Evolutionary conservation across 1,140 invertebrate species (phyloP).

Genomic region (Zaprionus nigranus): DNA sequence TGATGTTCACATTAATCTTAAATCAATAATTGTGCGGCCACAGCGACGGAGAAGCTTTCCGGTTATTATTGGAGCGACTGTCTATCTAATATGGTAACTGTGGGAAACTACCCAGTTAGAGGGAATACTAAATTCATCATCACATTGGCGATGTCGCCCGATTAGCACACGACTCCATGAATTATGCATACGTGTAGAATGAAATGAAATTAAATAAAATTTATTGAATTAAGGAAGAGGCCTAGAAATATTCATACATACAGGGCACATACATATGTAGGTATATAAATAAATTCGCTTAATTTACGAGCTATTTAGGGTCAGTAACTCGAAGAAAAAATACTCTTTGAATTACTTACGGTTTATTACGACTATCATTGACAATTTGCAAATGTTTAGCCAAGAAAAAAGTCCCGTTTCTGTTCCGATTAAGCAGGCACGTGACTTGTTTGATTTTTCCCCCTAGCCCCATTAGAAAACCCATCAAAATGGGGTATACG

Average conservation of each 20-base stretch:
- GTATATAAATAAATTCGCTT: neutral
- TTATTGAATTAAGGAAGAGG: conserved; percentile 23
- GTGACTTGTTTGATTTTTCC: conserved; percentile 31
- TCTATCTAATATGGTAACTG: conserved; percentile 11
- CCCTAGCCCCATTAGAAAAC: neutral
- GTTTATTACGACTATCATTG: neutral
- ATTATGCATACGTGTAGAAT: conserved; percentile 46
- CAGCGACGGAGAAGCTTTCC: neutral
- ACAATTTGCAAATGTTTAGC: conserved; percentile 8
- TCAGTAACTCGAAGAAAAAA: conserved; percentile 33
- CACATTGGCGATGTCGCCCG: conserved; percentile 50
- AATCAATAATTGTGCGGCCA: conserved; percentile 16
- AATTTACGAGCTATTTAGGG: conserved; percentile 5
- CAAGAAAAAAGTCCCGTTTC: conserved; percentile 21
- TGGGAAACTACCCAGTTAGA: conserved; percentile 60
- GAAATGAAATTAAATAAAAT: conserved; percentile 11
- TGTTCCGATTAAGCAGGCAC: conserved; percentile 24
- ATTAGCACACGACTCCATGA: conserved; percentile 47
- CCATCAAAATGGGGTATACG: neutral
- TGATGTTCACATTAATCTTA: conserved; percentile 13
- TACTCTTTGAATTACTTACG: conserved; percentile 1
- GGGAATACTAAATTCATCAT: conserved; percentile 33
- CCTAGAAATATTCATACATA: neutral
- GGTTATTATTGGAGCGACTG: conserved; percentile 43
- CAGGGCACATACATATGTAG: neutral